Percentiles rank a stretch among this genome's conserved stretches.
Evolutionary conservation across 2,113 vertebrate genomes (phyloP).

Genomic region (Acinonyx jubatus): DNA sequence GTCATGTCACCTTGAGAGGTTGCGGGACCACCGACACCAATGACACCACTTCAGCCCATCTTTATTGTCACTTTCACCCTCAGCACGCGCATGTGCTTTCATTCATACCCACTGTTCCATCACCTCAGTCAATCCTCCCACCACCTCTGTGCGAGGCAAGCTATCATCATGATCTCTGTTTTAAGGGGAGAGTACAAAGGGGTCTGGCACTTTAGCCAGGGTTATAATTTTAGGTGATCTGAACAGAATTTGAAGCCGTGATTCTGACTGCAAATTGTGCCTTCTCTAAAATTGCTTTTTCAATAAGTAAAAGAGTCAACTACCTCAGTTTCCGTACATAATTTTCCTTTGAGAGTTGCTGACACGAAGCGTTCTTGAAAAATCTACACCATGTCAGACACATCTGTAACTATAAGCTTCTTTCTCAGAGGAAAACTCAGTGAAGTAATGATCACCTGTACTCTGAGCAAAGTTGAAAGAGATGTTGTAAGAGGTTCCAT

Average conservation of each 20-base stretch:
- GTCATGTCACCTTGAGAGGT: background rate
- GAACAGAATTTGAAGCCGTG: background rate
- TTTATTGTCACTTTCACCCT: no score
- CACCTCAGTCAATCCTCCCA: no score
- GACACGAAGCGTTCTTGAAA: background rate
- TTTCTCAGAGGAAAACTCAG: background rate
- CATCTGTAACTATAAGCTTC: background rate
- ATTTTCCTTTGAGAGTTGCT: background rate
- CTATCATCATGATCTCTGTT: background rate
- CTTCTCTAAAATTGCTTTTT: background rate
- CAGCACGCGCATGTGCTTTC: accelerated
- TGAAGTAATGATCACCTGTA: background rate
- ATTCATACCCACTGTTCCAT: background rate
- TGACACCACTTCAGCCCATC: no score
- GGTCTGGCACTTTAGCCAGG: background rate
- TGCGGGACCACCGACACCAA: no score
- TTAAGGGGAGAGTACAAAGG: background rate
- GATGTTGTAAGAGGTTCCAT: background rate
- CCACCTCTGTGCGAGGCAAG: background rate
- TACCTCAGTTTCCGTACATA: background rate
- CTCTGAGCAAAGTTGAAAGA: background rate
- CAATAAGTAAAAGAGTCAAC: background rate
- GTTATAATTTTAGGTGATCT: background rate
- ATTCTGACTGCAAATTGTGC: background rate
- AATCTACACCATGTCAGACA: background rate